These are phyloP conservation scores for Sebastes glaucus DNA, from an alignment of 2,797 vertebrate genomes.

Conservation along the genomic window DNA sequence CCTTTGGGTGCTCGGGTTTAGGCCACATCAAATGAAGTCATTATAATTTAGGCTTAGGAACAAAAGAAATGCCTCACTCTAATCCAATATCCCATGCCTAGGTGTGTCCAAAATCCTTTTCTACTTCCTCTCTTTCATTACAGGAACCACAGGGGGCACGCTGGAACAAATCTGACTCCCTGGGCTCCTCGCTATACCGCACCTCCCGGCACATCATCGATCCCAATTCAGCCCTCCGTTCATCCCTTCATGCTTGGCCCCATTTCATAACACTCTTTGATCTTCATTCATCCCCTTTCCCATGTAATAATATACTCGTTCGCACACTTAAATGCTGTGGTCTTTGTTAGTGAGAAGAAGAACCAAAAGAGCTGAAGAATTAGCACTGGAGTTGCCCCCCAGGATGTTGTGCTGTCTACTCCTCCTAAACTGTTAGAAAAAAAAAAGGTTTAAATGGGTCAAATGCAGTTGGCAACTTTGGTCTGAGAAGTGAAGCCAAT, in stretches of 20 bases:
- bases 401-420: neutral
- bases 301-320: neutral
- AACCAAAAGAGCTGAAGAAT: neutral
- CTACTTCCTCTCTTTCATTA: neutral
- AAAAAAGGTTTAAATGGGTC: neutral
- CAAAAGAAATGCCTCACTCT: neutral
- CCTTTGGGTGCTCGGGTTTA: neutral
- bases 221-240: neutral
- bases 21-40: neutral
- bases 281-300: neutral
- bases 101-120: neutral
- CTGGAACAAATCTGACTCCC: neutral
- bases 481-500: no score
- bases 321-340: neutral
- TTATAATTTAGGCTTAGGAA: neutral
- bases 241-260: neutral
- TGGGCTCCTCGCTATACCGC: neutral
- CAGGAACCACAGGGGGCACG: neutral
- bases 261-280: neutral
- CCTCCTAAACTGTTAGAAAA: neutral
- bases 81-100: neutral
- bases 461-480: neutral
- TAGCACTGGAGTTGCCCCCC: neutral
- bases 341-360: neutral
- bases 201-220: neutral